Evolutionary conservation across 2,888 invertebrate species (phyloP), one percentile per base, ranked within the genome.

Genomic region (Selenia dentaria): DNA sequence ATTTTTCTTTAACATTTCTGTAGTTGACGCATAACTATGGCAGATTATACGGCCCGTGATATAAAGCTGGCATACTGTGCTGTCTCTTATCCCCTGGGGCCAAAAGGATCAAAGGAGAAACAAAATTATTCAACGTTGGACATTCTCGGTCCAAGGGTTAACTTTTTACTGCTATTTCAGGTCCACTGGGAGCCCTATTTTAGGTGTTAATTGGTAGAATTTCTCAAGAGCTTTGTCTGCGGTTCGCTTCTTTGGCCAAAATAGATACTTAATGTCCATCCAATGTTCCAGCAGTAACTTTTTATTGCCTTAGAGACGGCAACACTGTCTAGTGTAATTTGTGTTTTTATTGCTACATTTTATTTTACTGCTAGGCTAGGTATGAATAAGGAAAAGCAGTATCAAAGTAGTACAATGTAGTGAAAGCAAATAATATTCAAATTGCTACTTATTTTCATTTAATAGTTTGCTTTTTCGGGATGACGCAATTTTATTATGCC

Each of bases 101-200:
- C 58, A 59, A 57, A 54, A 62, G 64, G 72, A 67, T 72, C 72
- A 73, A 71, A 72, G 64, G 62, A 60, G 59, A 59, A 61, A 57
- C 64, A 63, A 64, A 72, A 73, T 71, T 68, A 68, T 70, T 67
- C 59, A 67, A 62, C 67, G 58, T 58, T 57, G 59, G 55, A 65
- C 65, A 64, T 57, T 55, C 64, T 58, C 58, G 64, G 63, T 59
- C 60, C 59, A 57, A 44, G 50, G 63, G 59, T 60, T 66, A 64
- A 63, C 66, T 70, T 70, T 70, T 70, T 67, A 59, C 61, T 57
- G 61, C 57, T 52, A 56, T 55, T 63, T 56, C 61, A 52, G 59
- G 60, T 55, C 68, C 55, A 50, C 31, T 29, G 61, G 61, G 62
- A 54, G 44, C 57, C 36, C 41, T 48, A 48, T 48, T 48, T 48